phyloP scores from a whole-genome alignment of 2,888 invertebrate genomes.

The Deilephila porcellus region DNA sequence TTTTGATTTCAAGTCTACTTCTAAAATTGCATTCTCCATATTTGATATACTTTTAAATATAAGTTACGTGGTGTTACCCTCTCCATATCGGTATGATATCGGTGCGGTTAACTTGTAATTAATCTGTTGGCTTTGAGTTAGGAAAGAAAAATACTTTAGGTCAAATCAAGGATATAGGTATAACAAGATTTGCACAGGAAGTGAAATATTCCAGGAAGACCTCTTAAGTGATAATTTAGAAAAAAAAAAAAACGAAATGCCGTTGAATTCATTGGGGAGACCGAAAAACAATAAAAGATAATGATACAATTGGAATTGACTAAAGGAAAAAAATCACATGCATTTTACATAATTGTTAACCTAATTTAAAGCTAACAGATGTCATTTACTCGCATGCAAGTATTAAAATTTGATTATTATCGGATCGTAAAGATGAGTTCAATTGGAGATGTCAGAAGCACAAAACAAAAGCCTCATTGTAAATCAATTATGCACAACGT shows the following conservation, averaged over 20 bases:
- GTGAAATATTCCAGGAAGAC: too few species aligned
- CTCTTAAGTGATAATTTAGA: too few species aligned
- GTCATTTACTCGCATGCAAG: background rate
- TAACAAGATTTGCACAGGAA: too few species aligned
- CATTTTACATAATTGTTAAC: background rate
- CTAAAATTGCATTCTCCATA: background rate
- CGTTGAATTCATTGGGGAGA: too few species aligned
- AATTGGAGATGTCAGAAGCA: conserved; percentile 41
- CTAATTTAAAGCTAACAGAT: background rate
- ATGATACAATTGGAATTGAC: background rate
- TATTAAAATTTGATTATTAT: background rate
- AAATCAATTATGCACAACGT: conserved; percentile 63
- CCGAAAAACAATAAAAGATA: too few species aligned
- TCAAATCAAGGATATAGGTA: too few species aligned
- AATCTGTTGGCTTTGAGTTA: background rate
- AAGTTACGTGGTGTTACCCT: background rate
- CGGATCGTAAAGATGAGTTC: conserved; percentile 2
- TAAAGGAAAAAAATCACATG: background rate
- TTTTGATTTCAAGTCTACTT: too few species aligned
- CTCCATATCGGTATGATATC: background rate
- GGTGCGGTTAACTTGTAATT: background rate
- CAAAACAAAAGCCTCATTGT: conserved; percentile 55
- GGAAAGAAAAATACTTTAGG: background rate
- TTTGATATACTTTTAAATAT: background rate
- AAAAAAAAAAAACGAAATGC: too few species aligned